A percentile compares a stretch with the other conserved stretches of the same genome.
phyloP scores from a whole-genome alignment of 2,888 invertebrate species.

The Archaeoteleia sp. region DNA sequence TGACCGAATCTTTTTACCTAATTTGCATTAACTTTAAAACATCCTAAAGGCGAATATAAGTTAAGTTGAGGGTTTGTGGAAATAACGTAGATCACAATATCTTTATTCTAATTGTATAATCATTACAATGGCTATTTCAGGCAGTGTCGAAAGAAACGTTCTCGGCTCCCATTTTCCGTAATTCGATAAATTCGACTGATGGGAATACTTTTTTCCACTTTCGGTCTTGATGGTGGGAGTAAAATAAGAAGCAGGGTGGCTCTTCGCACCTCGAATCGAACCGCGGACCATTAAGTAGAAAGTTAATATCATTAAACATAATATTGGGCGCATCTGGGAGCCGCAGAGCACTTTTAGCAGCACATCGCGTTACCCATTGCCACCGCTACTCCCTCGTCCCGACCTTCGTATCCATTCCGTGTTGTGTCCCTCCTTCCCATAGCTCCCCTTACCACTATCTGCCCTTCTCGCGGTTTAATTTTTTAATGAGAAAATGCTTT shows the following conservation, averaged over 20 bases:
- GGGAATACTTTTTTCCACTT: conserved; percentile 63
- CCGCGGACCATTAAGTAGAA: conserved; percentile 75
- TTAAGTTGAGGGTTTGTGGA: too few species aligned
- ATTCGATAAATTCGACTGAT: conserved; percentile 65
- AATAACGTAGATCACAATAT: too few species aligned
- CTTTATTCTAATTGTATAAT: too few species aligned
- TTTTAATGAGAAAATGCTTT: conserved; percentile 82
- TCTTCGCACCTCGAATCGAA: conserved; percentile 74
- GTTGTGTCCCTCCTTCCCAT: conserved; percentile 51
- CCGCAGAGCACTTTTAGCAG: conserved; percentile 73
- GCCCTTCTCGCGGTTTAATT: conserved; percentile 71
- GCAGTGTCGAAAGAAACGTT: too few species aligned
- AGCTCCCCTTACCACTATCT: conserved; percentile 40
- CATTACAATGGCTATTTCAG: too few species aligned
- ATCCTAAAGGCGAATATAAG: too few species aligned
- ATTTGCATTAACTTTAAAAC: too few species aligned
- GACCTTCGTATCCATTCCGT: conserved; percentile 45
- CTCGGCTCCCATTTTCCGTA: conserved; percentile 32
- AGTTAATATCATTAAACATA: conserved; percentile 76
- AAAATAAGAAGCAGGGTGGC: conserved; percentile 27
- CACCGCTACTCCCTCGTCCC: conserved; percentile 38
- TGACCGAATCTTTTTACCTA: too few species aligned
- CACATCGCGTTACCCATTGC: conserved; percentile 45
- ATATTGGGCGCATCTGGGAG: conserved; percentile 75
- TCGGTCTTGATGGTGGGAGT: conserved; percentile 40